Conservation (phyloP, 2,113 vertebrate species). For the Ancistrus triradiatus region DNA sequence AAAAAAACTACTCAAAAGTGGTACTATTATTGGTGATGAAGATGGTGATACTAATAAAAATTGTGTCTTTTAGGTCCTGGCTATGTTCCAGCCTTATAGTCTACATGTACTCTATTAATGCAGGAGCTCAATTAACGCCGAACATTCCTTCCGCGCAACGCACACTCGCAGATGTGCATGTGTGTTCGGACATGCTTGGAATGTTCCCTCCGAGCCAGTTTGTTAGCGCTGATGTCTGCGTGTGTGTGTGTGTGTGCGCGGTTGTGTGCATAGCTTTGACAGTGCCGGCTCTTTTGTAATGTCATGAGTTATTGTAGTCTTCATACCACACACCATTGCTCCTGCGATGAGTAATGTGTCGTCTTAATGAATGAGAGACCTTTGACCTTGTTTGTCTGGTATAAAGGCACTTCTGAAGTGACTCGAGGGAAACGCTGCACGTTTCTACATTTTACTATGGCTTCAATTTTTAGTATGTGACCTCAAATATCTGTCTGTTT, state of each 20-base stretch:
- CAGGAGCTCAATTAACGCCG: slow-evolving; percentile 40
- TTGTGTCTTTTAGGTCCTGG: slow-evolving; percentile 9
- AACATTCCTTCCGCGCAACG: slow-evolving; percentile 57
- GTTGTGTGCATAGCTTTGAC: slow-evolving; percentile 14
- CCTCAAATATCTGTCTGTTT: too few species aligned
- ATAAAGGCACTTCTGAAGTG: background rate
- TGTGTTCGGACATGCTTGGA: slow-evolving; percentile 59
- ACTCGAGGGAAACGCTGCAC: too few species aligned
- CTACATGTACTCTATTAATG: slow-evolving; percentile 34
- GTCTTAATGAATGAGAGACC: slow-evolving; percentile 12
- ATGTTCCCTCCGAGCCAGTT: slow-evolving; percentile 43
- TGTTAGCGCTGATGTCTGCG: slow-evolving; percentile 23
- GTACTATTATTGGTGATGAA: background rate
- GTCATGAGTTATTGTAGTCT: slow-evolving; percentile 13
- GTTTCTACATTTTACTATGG: too few species aligned
- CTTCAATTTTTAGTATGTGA: too few species aligned
- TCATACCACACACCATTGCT: slow-evolving; percentile 18
- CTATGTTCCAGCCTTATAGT: too few species aligned
- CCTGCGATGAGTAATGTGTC: background rate
- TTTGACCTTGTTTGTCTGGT: background rate
- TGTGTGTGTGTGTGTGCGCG: slow-evolving; percentile 8
- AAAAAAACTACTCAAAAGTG: too few species aligned
- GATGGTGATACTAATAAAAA: slow-evolving; percentile 5
- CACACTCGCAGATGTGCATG: slow-evolving; percentile 31
- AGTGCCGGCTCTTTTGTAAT: slow-evolving; percentile 18